phyloP scores from a whole-genome alignment of 2,888 invertebrate species.

The Oxyteleia sp. region DNA sequence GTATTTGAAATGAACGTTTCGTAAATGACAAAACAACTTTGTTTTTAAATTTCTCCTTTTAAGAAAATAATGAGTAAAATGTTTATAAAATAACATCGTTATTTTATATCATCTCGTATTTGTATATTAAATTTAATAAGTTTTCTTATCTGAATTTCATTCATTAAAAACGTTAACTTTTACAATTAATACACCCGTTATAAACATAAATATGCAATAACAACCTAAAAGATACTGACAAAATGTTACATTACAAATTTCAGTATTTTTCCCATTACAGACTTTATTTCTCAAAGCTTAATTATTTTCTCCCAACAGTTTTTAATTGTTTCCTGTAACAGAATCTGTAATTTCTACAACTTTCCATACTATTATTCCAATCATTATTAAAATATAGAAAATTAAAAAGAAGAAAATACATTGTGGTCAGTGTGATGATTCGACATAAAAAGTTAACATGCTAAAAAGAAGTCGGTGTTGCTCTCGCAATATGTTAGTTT shows the following conservation, averaged over 20 bases:
- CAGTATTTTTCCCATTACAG: slow-evolving; percentile 1
- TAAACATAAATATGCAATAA: too few relatives aligned
- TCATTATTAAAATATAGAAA: slow-evolving; percentile 1
- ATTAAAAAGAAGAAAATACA: background rate
- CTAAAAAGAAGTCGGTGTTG: background rate
- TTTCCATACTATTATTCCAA: slow-evolving; percentile 2
- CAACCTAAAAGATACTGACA: too few relatives aligned
- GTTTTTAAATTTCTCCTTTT: too few relatives aligned
- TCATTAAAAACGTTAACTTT: too few relatives aligned
- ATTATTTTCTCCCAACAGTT: background rate
- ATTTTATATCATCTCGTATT: too few relatives aligned
- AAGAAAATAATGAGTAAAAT: too few relatives aligned
- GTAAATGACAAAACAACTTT: too few relatives aligned
- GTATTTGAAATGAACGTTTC: too few relatives aligned
- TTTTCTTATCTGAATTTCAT: too few relatives aligned
- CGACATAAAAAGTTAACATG: background rate
- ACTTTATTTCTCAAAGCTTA: background rate
- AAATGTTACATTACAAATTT: background rate
- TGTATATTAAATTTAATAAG: too few relatives aligned
- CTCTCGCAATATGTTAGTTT: background rate
- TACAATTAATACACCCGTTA: too few relatives aligned
- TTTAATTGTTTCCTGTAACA: slow-evolving; percentile 20
- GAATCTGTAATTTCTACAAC: slow-evolving; percentile 5
- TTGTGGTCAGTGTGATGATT: background rate
- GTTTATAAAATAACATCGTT: too few relatives aligned